These are phyloP conservation scores for Cydia strobilella DNA, from an alignment of 1,140 invertebrate species.

Conservation along the genomic window DNA sequence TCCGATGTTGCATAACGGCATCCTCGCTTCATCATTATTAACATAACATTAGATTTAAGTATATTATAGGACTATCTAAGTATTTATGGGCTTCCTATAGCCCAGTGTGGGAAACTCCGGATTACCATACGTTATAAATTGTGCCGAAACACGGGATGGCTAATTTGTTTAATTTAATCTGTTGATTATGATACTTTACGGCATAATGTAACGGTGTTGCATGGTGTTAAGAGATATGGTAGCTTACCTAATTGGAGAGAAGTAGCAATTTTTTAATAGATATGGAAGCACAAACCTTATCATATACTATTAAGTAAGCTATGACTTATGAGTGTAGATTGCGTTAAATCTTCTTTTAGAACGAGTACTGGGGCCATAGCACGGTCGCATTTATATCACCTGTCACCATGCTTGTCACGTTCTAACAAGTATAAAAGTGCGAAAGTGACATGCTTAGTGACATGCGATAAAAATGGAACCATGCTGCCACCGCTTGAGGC, in stretches of 20 bases:
- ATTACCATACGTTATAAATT: slow-evolving; percentile 17
- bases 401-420: too few relatives aligned
- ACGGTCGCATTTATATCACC: too few relatives aligned
- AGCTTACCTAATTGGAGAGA: neutral
- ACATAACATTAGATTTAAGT: slow-evolving; percentile 28
- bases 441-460: too few relatives aligned
- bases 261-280: neutral
- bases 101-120: slow-evolving; percentile 19
- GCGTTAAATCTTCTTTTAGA: too few relatives aligned
- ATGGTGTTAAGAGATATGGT: neutral
- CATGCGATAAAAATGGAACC: too few relatives aligned
- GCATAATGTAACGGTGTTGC: neutral
- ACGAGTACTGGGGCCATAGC: too few relatives aligned
- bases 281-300: neutral
- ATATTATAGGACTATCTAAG: slow-evolving; percentile 17
- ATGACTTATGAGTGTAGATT: too few relatives aligned
- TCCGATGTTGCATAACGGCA: neutral
- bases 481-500: too few relatives aligned
- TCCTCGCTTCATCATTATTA: slow-evolving; percentile 11
- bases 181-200: neutral
- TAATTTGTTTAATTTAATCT: slow-evolving; percentile 17
- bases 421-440: too few relatives aligned
- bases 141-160: slow-evolving; percentile 1
- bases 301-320: neutral
- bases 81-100: slow-evolving; percentile 17